Evolutionary conservation across 2,888 invertebrate genomes (phyloP).

Genomic region (Chaetogeoica ovagalla): DNA sequence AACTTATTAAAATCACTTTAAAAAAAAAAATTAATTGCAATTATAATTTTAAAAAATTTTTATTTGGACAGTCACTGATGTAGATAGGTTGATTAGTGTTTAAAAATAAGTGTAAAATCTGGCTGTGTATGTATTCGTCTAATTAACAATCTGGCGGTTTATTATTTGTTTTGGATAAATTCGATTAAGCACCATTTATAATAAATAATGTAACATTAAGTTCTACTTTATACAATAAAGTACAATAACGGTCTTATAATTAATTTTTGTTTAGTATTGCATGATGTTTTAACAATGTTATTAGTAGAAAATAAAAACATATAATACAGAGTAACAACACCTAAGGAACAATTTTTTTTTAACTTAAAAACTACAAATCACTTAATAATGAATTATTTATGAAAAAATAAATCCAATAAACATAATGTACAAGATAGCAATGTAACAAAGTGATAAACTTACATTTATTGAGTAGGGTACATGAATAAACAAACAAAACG

Average conservation of each 20-base stretch:
- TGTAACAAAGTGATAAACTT: constrained; percentile 30
- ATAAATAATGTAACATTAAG: constrained; percentile 4
- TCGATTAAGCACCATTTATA: constrained; percentile 29
- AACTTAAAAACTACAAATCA: constrained; percentile 26
- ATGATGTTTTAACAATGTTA: constrained; percentile 9
- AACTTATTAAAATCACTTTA: too few species aligned
- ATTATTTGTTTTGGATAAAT: constrained; percentile 13
- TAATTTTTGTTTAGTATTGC: constrained; percentile 16
- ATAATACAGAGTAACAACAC: constrained; percentile 33
- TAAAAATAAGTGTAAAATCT: too few species aligned
- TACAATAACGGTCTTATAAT: constrained; percentile 8
- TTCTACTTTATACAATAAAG: constrained; percentile 25
- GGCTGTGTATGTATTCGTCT: neutral
- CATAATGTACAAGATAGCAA: constrained; percentile 2
- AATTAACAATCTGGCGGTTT: neutral
- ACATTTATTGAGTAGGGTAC: constrained; percentile 7
- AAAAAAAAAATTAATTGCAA: too few species aligned
- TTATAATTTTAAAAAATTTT: too few species aligned
- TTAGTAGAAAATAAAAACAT: constrained; percentile 20
- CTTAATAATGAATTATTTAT: neutral
- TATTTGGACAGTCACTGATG: too few species aligned
- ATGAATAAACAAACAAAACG: constrained; percentile 24
- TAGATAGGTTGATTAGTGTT: too few species aligned
- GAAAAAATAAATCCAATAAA: constrained; percentile 12
- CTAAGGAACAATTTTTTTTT: constrained; percentile 25